Evolutionary conservation across 2,797 vertebrate genomes (phyloP).

Genomic region (Smutsia gigantea): DNA sequence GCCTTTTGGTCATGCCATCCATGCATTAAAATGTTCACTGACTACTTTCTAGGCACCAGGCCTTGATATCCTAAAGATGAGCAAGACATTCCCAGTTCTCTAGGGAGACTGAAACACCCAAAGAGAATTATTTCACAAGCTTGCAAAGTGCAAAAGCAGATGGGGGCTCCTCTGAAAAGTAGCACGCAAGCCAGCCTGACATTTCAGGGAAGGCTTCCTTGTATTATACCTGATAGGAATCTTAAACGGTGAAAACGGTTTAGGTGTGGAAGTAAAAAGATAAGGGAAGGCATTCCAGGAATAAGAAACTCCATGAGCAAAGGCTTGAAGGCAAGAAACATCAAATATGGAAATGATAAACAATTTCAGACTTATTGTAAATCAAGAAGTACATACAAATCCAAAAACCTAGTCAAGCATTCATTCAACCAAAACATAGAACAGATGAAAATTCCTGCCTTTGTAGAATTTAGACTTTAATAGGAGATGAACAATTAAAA

Average conservation of each 20-base stretch:
- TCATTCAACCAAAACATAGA: constrained; percentile 19
- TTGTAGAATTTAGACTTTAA: neutral
- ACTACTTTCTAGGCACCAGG: neutral
- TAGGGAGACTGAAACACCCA: neutral
- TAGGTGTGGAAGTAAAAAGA: neutral
- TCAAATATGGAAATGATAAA: constrained; percentile 9
- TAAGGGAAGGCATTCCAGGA: neutral
- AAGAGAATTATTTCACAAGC: neutral
- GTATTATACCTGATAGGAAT: neutral
- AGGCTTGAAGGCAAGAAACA: constrained; percentile 24
- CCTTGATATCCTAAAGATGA: neutral
- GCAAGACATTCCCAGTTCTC: neutral
- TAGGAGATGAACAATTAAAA: neutral
- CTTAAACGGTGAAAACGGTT: constrained; percentile 9
- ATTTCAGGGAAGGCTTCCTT: neutral
- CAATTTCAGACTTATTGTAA: neutral
- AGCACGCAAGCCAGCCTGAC: neutral
- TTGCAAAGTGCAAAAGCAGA: neutral
- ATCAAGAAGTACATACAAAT: neutral
- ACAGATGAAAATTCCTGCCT: neutral
- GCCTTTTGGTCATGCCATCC: neutral
- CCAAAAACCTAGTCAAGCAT: neutral
- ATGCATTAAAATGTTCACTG: neutral
- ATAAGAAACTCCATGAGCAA: neutral
- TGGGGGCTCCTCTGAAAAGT: neutral